Evolutionary conservation across 2,113 vertebrate genomes (phyloP), one percentile per base, ranked within the genome.

Genomic region (Rhabdornis inornatus): DNA sequence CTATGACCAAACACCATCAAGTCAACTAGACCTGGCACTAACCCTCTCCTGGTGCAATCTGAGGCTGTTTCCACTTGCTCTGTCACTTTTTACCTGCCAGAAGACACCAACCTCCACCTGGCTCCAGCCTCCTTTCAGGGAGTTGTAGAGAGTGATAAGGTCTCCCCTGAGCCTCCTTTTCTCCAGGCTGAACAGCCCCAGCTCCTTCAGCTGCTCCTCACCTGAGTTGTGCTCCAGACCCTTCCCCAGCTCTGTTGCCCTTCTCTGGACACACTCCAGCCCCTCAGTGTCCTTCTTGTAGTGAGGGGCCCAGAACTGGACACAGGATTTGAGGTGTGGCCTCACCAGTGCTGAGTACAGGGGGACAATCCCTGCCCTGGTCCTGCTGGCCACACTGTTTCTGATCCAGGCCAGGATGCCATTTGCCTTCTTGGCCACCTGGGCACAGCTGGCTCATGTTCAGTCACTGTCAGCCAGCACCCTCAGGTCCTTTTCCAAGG

Each of bases 401-500:
- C 60, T 74, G 68, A 52, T n/a, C 4, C 23, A 66, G 13, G 52
- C 60, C 37, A 52, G 44, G 68, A 28, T 7, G 6, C 23, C 45
- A 20, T 2, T 74, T 37, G 5, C 52, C 19, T 20, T 24, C 44
- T 30, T 74, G 69, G 28, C 39, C 20, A 30, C 0, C n/a, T 60
- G n/a, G 53, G 27, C 66, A 57, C 76, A 50, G 0, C 18, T 81
- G 68, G 33, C 28, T 75, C 39, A 39, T 13, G 33, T 45, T 53
- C 13, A 66, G 15, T 9, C 1, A 0, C 39, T 66, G 28, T 6
- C 0, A 0, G 28, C 4, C 69, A 52, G 45, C 28, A n/a, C 2
- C 14, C 11, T 6, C 39, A n/a, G 39, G 3, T n/a, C 20, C 19
- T 53, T 59, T 66, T 24, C 68, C 28, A n/a, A 10, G 5, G 13